Evolutionary conservation across 2,888 invertebrate genomes (phyloP).

Genomic region (Sarcophaga subvicina): DNA sequence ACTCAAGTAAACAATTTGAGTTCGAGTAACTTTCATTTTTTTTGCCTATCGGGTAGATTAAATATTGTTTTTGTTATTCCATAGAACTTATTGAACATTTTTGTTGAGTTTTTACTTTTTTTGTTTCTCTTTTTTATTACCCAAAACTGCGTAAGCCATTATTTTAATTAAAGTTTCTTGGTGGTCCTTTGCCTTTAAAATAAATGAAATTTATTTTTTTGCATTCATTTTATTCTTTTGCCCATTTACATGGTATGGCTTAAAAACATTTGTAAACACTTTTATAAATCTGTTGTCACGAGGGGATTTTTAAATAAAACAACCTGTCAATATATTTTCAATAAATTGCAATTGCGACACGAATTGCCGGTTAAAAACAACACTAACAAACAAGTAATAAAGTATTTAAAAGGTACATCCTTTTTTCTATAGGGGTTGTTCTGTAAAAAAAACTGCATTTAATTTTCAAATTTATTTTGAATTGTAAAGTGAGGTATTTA

Average conservation of each 20-base stretch:
- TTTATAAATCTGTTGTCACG: too few species aligned
- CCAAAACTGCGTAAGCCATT: constrained; percentile 23
- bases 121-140: background rate
- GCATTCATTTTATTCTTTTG: background rate
- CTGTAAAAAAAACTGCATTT: too few species aligned
- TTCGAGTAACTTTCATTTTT: too few species aligned
- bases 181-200: background rate
- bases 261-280: too few species aligned
- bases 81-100: constrained; percentile 1
- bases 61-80: background rate
- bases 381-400: background rate
- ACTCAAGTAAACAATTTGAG: too few species aligned
- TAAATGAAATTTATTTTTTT: background rate
- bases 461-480: too few species aligned
- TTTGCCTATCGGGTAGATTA: background rate
- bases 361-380: background rate
- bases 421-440: too few species aligned
- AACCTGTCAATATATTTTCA: constrained; percentile 31
- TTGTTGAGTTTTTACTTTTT: background rate
- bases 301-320: constrained; percentile 6
- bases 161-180: constrained; percentile 46
- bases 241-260: too few species aligned
- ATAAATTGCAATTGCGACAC: constrained; percentile 29
- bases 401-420: background rate
- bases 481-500: too few species aligned